Evolutionary conservation across 2,797 vertebrate species (phyloP).

Genomic region (Hozukius guyotensis): DNA sequence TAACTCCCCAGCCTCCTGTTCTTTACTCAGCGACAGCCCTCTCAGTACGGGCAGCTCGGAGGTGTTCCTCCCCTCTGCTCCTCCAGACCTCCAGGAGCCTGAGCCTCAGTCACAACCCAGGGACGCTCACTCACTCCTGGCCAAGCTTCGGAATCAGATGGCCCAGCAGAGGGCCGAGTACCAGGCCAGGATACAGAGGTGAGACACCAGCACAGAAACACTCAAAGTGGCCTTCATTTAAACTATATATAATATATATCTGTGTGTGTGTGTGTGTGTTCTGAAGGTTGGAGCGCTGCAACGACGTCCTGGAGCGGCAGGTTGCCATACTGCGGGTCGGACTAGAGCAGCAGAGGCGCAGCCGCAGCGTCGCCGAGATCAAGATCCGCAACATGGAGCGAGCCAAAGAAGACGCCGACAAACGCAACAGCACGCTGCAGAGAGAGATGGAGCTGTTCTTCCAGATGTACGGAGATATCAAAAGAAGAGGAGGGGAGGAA

Average conservation of each 20-base stretch:
- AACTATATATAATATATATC: not conserved
- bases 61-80: constrained; percentile 81
- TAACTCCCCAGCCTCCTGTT: constrained; percentile 76
- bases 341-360: constrained; percentile 82
- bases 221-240: not conserved
- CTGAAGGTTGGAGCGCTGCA: constrained; percentile 83
- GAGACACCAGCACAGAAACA: constrained; percentile 1
- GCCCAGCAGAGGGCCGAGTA: constrained; percentile 77
- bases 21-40: constrained; percentile 63
- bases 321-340: constrained; percentile 69
- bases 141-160: constrained; percentile 78
- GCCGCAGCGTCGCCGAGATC: constrained; percentile 77
- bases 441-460: constrained; percentile 86
- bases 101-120: constrained; percentile 23
- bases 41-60: constrained; percentile 86
- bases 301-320: constrained; percentile 78
- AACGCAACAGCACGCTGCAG: constrained; percentile 79
- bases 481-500: constrained; percentile 9
- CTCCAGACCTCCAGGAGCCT: constrained; percentile 56
- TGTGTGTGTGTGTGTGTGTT: not conserved
- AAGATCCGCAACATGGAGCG: constrained; percentile 81
- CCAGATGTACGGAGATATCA: constrained; percentile 78
- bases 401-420: constrained; percentile 81
- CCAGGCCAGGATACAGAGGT: constrained; percentile 80
- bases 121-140: constrained; percentile 61